These are phyloP conservation scores for Numenius arquata DNA, from an alignment of 2,113 vertebrate species.

Conservation along the genomic window DNA sequence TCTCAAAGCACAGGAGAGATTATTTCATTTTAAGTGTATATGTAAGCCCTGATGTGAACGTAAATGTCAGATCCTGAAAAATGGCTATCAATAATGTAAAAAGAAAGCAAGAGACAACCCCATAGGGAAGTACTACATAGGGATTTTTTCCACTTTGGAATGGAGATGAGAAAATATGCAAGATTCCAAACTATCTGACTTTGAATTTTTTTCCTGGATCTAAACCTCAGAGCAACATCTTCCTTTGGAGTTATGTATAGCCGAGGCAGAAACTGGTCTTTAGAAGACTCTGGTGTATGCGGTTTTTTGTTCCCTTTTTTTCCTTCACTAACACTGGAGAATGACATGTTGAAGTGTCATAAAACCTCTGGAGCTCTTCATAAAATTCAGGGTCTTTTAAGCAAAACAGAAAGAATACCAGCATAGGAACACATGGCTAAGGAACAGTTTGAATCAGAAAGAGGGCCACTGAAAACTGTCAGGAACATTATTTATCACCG, in stretches of 20 bases:
- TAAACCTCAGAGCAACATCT: background rate
- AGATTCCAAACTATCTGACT: background rate
- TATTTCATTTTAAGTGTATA: background rate
- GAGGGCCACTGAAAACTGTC: background rate
- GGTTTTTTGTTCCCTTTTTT: background rate
- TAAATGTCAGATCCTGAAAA: conserved; percentile 27
- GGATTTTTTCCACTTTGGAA: background rate
- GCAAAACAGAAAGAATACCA: background rate
- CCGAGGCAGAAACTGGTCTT: background rate
- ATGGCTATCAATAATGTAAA: background rate
- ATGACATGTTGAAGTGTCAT: background rate
- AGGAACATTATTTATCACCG: background rate
- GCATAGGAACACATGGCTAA: background rate
- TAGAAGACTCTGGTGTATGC: background rate
- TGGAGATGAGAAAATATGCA: background rate
- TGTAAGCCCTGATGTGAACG: background rate
- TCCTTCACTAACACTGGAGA: background rate
- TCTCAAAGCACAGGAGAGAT: background rate
- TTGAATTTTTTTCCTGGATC: background rate
- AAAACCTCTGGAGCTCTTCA: background rate
- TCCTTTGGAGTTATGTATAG: background rate
- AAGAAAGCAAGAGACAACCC: background rate
- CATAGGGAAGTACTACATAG: background rate
- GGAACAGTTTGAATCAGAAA: background rate
- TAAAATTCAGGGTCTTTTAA: background rate